Base-by-base conservation (phyloP, 2,888 invertebrate genomes). In the Netelia inedita region DNA sequence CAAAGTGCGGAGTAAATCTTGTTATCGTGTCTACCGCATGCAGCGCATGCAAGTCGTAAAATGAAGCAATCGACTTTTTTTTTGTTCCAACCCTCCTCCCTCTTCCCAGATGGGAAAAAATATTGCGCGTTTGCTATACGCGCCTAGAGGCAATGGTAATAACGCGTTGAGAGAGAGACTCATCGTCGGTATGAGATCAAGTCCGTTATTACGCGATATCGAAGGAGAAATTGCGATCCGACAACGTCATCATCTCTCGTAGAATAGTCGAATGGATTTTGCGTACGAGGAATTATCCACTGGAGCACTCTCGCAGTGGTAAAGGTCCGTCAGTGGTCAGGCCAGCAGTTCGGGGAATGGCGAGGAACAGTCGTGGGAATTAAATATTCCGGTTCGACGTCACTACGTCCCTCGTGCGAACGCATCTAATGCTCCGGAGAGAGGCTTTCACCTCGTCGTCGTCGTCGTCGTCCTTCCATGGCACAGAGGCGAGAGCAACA, bases 401-500 rank as follows among this genome's bases (percentile, higher is more conserved):
- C 50, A 41, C 57, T 50, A 23, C 43, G 73, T 79, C 53, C 61
- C 69, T 46, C 53, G 61, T 61, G 57, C 59, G 46, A 61, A 59
- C 46, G 74, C 69, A 63, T 74, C 68, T 35, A 46, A 73, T 61
- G 72, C 46, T 46, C 53, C 21, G 6, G 16, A 46, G 63, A 11
- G 19, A 46, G 63, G 79, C 79, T 74, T 74, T 63, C 57, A 74
- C 79, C 21, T 28, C 43, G 41, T 41, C 46, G 66, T 41, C 41
- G 43, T 28, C 43, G 41, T 41, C 46, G 66, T 41, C 41, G 43
- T n/a, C 23, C n/a, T 8, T 63, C 55, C 46, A 59, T 59, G 50
- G 23, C 19, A 50, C 66, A 73, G 59, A 21, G 59, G 63, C 41
- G 55, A 69, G 46, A 79, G 46, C 79, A 46, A 83, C 69, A 83